Percentiles rank a stretch among this genome's conserved stretches.
phyloP scores from a whole-genome alignment of 2,113 vertebrate genomes.

The Vimba vimba region DNA sequence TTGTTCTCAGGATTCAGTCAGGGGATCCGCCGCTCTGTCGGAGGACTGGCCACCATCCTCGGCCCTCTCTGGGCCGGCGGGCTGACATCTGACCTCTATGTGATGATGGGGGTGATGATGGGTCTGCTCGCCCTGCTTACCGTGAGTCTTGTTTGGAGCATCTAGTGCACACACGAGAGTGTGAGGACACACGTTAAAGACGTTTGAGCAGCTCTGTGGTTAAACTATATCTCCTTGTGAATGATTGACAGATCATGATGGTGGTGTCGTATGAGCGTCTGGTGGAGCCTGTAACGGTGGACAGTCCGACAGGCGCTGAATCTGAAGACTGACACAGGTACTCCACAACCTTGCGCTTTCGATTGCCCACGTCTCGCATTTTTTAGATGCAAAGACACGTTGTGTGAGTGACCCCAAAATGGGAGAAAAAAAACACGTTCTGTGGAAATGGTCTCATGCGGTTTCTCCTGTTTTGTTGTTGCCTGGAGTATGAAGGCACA shows the following conservation, averaged over 20 bases:
- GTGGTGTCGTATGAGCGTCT: slow-evolving; percentile 77
- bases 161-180: neutral
- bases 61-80: slow-evolving; percentile 85
- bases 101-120: slow-evolving; percentile 86
- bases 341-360: neutral
- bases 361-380: too few relatives aligned
- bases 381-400: too few relatives aligned
- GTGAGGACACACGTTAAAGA: neutral
- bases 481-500: too few relatives aligned
- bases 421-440: too few relatives aligned
- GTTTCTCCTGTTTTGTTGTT: too few relatives aligned
- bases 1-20: slow-evolving; percentile 79
- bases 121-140: slow-evolving; percentile 76
- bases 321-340: slow-evolving; percentile 54
- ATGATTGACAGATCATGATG: slow-evolving; percentile 75
- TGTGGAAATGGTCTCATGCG: too few relatives aligned
- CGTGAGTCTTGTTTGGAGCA: slow-evolving; percentile 65
- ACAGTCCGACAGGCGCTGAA: slow-evolving; percentile 48
- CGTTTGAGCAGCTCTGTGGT: neutral
- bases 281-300: slow-evolving; percentile 67
- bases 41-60: slow-evolving; percentile 83
- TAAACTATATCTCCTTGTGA: neutral
- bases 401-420: too few relatives aligned
- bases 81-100: slow-evolving; percentile 76
- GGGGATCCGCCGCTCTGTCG: slow-evolving; percentile 82